Percentiles rank a stretch among this genome's conserved stretches.
phyloP scores from a whole-genome alignment of 2,888 invertebrate genomes.

The Drosophila yooni region DNA sequence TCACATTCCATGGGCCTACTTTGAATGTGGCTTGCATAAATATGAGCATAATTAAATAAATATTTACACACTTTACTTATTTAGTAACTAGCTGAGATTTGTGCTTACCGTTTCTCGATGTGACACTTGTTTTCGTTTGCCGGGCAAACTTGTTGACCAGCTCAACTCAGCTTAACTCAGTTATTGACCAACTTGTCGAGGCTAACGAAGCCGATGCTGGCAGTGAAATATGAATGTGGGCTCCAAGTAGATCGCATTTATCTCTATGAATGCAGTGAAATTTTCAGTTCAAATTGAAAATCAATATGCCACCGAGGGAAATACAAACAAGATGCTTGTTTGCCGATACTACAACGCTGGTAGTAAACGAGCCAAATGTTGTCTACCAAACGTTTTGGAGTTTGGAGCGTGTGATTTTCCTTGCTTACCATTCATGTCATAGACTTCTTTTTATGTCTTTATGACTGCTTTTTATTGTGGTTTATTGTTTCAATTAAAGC shows the following conservation, averaged over 20 bases:
- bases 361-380: conserved; percentile 20
- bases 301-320: conserved; percentile 71
- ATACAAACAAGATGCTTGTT: conserved; percentile 70
- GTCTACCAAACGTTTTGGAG: conserved; percentile 9
- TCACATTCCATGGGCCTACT: conserved; percentile 54
- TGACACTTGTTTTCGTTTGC: conserved; percentile 71
- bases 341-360: conserved; percentile 14
- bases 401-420: conserved; percentile 50
- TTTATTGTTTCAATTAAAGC: conserved; percentile 73
- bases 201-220: conserved; percentile 37
- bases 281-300: conserved; percentile 56
- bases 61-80: conserved; percentile 75
- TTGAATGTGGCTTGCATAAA: conserved; percentile 67
- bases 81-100: conserved; percentile 58
- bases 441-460: conserved; percentile 64
- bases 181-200: conserved; percentile 61
- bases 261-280: conserved; percentile 50
- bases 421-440: conserved; percentile 31
- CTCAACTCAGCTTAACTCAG: conserved; percentile 12
- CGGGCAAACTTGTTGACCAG: conserved; percentile 58
- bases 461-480: conserved; percentile 59
- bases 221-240: conserved; percentile 24
- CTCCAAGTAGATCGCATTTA: conserved; percentile 41
- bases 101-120: conserved; percentile 61
- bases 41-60: conserved; percentile 78